phyloP scores from a whole-genome alignment of 1,140 invertebrate species.

The Holotrichia oblita region DNA sequence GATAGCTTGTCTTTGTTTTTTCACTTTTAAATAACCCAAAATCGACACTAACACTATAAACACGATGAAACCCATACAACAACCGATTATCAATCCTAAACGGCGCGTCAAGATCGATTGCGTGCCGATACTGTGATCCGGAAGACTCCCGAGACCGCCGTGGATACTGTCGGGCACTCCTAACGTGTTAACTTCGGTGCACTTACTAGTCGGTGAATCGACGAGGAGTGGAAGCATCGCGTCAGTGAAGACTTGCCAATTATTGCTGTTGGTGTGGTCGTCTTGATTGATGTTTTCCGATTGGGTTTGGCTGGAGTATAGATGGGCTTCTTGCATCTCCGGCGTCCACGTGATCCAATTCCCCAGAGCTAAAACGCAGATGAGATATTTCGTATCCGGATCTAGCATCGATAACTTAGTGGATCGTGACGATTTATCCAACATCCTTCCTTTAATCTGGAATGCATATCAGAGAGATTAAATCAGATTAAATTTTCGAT shows the following conservation, averaged over 20 bases:
- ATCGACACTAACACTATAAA: constrained; percentile 84
- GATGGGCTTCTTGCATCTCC: constrained; percentile 63
- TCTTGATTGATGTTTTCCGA: constrained; percentile 58
- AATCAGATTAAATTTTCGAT: too few species aligned
- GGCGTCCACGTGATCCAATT: constrained; percentile 67
- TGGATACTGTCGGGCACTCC: constrained; percentile 73
- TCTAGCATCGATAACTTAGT: constrained; percentile 77
- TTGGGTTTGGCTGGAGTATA: constrained; percentile 58
- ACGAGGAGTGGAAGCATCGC: constrained; percentile 71
- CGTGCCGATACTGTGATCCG: constrained; percentile 71
- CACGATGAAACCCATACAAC: constrained; percentile 84
- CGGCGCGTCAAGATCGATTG: constrained; percentile 77
- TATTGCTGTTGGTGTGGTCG: constrained; percentile 61
- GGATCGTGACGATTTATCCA: constrained; percentile 74
- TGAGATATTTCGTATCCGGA: constrained; percentile 81
- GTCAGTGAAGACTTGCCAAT: constrained; percentile 63
- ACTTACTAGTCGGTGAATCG: constrained; percentile 77
- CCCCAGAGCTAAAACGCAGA: constrained; percentile 85
- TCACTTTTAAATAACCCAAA: constrained; percentile 86
- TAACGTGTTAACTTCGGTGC: constrained; percentile 79
- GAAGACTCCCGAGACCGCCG: constrained; percentile 69
- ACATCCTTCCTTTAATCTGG: constrained; percentile 75
- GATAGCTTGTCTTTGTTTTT: constrained; percentile 78
- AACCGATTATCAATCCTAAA: constrained; percentile 84
- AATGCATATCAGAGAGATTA: too few species aligned